Percentiles rank a stretch among this genome's conserved stretches.
Evolutionary conservation across 2,888 invertebrate species (phyloP).

Genomic region (Galeruca laticollis): DNA sequence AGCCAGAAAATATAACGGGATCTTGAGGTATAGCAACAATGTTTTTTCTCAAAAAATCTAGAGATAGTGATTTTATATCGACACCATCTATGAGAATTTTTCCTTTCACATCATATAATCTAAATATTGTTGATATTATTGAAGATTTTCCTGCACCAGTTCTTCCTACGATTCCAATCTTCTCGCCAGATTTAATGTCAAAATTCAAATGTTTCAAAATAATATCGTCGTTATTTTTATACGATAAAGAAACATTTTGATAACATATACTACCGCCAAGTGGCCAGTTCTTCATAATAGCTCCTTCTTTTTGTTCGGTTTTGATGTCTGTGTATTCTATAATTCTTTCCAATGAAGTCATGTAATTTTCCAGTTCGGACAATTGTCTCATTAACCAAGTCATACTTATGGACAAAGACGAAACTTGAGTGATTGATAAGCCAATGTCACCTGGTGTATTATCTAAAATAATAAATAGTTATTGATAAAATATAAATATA

Average conservation of each 20-base stretch:
- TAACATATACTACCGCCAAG: constrained; percentile 77
- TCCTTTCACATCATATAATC: constrained; percentile 83
- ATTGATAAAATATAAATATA: no score
- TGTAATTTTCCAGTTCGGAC: constrained; percentile 82
- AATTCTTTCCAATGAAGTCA: constrained; percentile 91
- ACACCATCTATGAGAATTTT: constrained; percentile 83
- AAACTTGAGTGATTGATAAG: constrained; percentile 82
- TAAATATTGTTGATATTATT: constrained; percentile 81
- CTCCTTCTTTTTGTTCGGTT: constrained; percentile 57
- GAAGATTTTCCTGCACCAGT: constrained; percentile 88
- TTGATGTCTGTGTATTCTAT: constrained; percentile 67
- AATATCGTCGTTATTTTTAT: constrained; percentile 76
- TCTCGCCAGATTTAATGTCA: constrained; percentile 74
- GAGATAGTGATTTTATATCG: constrained; percentile 76
- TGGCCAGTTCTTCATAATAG: constrained; percentile 78
- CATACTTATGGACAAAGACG: constrained; percentile 77
- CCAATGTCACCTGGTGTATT: constrained; percentile 53
- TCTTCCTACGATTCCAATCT: no score
- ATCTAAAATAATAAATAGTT: constrained; percentile 53
- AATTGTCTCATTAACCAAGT: constrained; percentile 82
- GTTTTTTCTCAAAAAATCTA: constrained; percentile 80
- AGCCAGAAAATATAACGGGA: constrained; percentile 87
- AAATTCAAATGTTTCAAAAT: constrained; percentile 81
- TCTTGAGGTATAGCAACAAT: constrained; percentile 89
- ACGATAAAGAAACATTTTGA: constrained; percentile 77